Evolutionary conservation across 2,888 invertebrate species (phyloP), one percentile per base, ranked within the genome.

Genomic region (Galerucella calmariensis): DNA sequence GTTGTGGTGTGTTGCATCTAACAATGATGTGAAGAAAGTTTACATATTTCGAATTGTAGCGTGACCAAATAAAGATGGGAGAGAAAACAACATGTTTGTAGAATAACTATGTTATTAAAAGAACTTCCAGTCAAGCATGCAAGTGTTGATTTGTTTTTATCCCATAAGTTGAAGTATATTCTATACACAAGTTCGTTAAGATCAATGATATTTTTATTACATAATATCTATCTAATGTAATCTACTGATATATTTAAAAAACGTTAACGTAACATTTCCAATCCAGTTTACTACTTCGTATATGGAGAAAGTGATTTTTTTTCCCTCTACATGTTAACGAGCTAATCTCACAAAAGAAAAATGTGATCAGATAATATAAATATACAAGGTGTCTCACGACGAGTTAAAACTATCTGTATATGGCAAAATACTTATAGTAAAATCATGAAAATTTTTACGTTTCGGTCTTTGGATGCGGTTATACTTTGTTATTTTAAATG

Each of bases 301-400:
- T 41, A 10, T 24, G 35, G 62, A 62, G 62, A 62, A 62, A 62
- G 62, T 41, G 62, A 62, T 62, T 62, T 62, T 62, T 62, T 62
- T 56, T 56, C 5, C n/a, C 3, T 48, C 48, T 48, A 48, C 5
- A 16, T 11, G 20, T 56, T 16, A 56, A 16, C 56, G 20, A 56
- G 56, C 20, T 11, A 20, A 56, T 56, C 20, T 56, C 1, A 56
- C n/a, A 51, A n/a, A 41, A 41, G 9, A 41, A 41, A 35, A 35
- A 41, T 8, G 35, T 41, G 35, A 41, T 41, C 9, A 41, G 35
- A 41, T 41, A 20, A 20, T 20, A 20, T 20, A 41, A 1, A 6
- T 35, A 35, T 35, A 35, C 35, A 35, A 6, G 5, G 35, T 35
- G 6, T 27, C 20, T 20, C 20, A 20, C 20, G 20, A 20, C n/a